Evolutionary conservation across 1,140 invertebrate genomes (phyloP).

Genomic region (Coboldia fuscipes): DNA sequence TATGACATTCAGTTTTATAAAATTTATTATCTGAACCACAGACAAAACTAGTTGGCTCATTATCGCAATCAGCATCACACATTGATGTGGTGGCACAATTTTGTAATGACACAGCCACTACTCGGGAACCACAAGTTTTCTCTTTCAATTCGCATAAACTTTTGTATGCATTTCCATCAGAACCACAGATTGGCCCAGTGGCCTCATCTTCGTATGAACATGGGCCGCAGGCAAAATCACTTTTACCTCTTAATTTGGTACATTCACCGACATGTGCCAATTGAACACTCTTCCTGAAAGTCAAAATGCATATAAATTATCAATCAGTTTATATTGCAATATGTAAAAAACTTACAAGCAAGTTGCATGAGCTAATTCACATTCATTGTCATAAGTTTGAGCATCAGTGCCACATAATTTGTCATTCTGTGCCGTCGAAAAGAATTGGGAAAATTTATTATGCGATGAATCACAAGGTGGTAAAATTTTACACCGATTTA

Average conservation of each 20-base stretch:
- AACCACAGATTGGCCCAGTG: slow-evolving; percentile 64
- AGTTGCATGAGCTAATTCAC: slow-evolving; percentile 56
- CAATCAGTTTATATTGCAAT: background rate
- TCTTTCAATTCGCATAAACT: slow-evolving; percentile 73
- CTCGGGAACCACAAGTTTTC: slow-evolving; percentile 63
- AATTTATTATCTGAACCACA: slow-evolving; percentile 83
- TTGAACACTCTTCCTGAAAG: slow-evolving; percentile 53
- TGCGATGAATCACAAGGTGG: slow-evolving; percentile 20
- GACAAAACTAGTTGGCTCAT: slow-evolving; percentile 51
- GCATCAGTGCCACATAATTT: slow-evolving; percentile 69
- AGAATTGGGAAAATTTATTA: slow-evolving; percentile 18
- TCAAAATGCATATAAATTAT: background rate
- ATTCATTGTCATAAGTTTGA: slow-evolving; percentile 58
- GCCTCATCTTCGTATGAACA: slow-evolving; percentile 44
- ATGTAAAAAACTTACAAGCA: slow-evolving; percentile 42
- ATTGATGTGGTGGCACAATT: slow-evolving; percentile 63
- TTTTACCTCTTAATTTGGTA: slow-evolving; percentile 42
- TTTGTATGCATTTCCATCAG: slow-evolving; percentile 75
- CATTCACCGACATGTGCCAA: slow-evolving; percentile 71
- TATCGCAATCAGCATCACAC: slow-evolving; percentile 48
- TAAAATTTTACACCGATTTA: slow-evolving; percentile 17
- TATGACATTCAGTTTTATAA: slow-evolving; percentile 81
- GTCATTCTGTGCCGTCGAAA: slow-evolving; percentile 26
- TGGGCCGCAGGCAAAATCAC: slow-evolving; percentile 42
- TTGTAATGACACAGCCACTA: slow-evolving; percentile 52